phyloP scores from a whole-genome alignment of 2,797 vertebrate genomes.

The Macrochelys suwanniensis region DNA sequence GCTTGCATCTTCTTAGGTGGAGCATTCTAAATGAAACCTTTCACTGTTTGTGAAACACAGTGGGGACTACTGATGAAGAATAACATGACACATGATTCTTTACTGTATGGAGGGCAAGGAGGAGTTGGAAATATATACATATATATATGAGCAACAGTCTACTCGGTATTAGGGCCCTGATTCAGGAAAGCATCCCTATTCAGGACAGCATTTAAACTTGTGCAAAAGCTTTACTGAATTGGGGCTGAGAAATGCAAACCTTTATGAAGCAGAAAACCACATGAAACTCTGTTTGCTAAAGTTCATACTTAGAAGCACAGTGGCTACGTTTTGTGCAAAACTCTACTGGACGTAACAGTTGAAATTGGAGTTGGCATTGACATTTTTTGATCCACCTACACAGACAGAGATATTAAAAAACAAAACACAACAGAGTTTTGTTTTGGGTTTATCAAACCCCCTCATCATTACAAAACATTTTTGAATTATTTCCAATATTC shows the following conservation, averaged over 20 bases:
- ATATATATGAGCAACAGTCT: background rate
- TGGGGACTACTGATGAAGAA: background rate
- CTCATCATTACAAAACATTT: background rate
- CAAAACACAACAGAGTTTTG: background rate
- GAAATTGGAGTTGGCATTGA: background rate
- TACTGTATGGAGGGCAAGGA: background rate
- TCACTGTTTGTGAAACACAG: background rate
- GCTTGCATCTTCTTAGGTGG: background rate
- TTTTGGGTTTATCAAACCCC: background rate
- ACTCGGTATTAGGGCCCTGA: background rate
- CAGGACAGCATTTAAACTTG: background rate
- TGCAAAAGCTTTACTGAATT: background rate
- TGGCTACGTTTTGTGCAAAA: background rate
- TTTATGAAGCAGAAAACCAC: background rate
- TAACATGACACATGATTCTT: background rate
- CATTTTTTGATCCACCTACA: background rate
- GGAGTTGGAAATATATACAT: background rate
- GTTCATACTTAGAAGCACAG: background rate
- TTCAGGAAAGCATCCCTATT: background rate
- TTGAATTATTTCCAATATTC: background rate
- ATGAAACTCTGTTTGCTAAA: background rate
- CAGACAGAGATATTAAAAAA: background rate
- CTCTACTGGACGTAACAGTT: background rate
- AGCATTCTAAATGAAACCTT: background rate
- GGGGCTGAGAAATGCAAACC: background rate